A percentile compares a stretch with the other conserved stretches of the same genome.
Evolutionary conservation across 2,797 vertebrate species (phyloP).

Genomic region (Anas bernieri): DNA sequence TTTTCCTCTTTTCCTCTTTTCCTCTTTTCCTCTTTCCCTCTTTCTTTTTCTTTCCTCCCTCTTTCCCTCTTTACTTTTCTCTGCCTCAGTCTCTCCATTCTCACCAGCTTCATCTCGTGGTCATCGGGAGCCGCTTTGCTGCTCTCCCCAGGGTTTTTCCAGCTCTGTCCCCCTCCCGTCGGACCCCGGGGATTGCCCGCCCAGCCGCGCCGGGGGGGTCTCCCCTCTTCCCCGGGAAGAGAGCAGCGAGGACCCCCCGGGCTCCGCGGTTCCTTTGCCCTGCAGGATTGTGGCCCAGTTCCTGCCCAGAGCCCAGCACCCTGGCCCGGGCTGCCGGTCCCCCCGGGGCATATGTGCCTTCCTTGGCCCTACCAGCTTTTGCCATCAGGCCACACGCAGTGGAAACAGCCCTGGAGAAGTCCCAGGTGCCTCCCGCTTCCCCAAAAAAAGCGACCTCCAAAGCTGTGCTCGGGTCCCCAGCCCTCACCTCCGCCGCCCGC

Average conservation of each 20-base stretch:
- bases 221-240: neutral
- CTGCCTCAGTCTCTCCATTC: neutral
- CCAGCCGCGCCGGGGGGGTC: too few relatives aligned
- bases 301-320: neutral
- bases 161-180: neutral
- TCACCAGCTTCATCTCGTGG: neutral
- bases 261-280: neutral
- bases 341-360: neutral
- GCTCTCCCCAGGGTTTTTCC: neutral
- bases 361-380: neutral
- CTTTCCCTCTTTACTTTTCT: neutral
- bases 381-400: neutral
- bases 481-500: too few relatives aligned
- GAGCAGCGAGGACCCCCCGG: fast-evolving
- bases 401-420: neutral
- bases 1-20: neutral
- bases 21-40: too few relatives aligned
- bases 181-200: neutral
- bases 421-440: neutral
- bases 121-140: neutral
- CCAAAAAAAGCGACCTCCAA: neutral
- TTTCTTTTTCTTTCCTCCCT: neutral
- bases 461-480: neutral
- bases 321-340: neutral
- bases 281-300: neutral